Evolutionary conservation across 2,888 invertebrate species (phyloP).

Genomic region (Drosophila bunnanda): DNA sequence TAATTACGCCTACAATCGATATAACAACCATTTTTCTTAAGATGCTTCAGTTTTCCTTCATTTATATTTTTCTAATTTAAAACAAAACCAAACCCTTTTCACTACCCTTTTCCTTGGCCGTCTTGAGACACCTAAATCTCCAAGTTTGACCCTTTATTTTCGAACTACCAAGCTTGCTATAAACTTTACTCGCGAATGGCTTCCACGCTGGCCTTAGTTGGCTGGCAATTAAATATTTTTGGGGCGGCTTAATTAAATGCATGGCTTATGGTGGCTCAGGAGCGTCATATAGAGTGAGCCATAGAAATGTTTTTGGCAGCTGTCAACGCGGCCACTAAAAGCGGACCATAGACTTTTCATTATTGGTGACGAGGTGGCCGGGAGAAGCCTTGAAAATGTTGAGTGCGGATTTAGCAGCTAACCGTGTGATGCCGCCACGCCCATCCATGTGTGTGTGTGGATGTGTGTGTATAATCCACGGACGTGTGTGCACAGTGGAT

Average conservation of each 20-base stretch:
- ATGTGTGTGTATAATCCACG: slow-evolving; percentile 42
- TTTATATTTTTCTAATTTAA: neutral
- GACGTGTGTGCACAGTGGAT: slow-evolving; percentile 13
- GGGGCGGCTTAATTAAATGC: slow-evolving; percentile 34
- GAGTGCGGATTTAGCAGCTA: slow-evolving; percentile 40
- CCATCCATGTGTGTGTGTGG: neutral
- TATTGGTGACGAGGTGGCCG: slow-evolving; percentile 18
- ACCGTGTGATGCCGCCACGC: slow-evolving; percentile 16
- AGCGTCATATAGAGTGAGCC: slow-evolving; percentile 9
- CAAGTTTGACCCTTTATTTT: neutral
- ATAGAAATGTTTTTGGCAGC: slow-evolving; percentile 52
- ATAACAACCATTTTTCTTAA: too few relatives aligned
- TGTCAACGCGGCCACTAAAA: slow-evolving; percentile 55
- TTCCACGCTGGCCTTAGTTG: slow-evolving; percentile 1
- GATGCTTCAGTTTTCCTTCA: too few relatives aligned
- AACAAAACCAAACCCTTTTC: neutral
- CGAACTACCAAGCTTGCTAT: neutral
- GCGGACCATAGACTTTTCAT: slow-evolving; percentile 51
- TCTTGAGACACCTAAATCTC: neutral
- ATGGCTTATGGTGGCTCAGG: slow-evolving; percentile 35
- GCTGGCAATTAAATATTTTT: slow-evolving; percentile 36
- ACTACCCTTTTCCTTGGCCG: neutral
- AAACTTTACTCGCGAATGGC: slow-evolving; percentile 9
- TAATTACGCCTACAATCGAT: too few relatives aligned
- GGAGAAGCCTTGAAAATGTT: slow-evolving; percentile 39